Base-by-base conservation (phyloP, 2,888 invertebrate species). In the Merodon equestris region DNA sequence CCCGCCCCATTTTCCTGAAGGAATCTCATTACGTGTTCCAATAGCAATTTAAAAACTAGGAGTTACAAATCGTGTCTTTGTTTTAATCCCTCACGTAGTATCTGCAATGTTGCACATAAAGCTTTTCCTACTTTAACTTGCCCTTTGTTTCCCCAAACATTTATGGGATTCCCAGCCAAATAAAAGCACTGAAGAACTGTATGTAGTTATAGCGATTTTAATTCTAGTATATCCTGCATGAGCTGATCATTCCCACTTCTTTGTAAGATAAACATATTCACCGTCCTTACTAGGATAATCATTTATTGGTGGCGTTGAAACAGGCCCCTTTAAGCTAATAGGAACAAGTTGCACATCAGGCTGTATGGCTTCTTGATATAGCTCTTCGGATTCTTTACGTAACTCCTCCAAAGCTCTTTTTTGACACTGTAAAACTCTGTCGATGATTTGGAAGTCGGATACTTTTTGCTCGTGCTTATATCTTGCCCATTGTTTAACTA, bases 301-400 rank as follows among this genome's bases (percentile, higher is more conserved):
- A 84, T 93, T 91, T 70, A 96, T 94, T 0, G 97, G 93, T 1
- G 97, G 97, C 0, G 97, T 97, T 27, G 93, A 90, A 0, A 93
- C 92, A 0, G 98, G 96, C 0, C 98, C 97, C 68, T 90, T 90
- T 1, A 91, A 85, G 15, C 90, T 90, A 83, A 92, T 92, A 0
- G 96, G 95, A 18, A 97, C 85, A 38, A 96, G 86, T 7, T 89
- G 88, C 14, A 92, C 86, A 87, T 97, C 97, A 4, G 93, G 90
- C 93, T 96, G 91, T 82, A 97, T 92, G 13, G 98, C 97, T 86
- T 94, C 94, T 86, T 94, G 91, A 87, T 97, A 98, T 0, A 98
- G 90, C 42, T 96, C 94, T 85, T 96, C 95, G 0, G 97, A 97
- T 84, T 94, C 95, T 18, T 91, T 91, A 84, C 92, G 91, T 7